phyloP scores from a whole-genome alignment of 1,140 invertebrate genomes.

The Eubasilissa regina region DNA sequence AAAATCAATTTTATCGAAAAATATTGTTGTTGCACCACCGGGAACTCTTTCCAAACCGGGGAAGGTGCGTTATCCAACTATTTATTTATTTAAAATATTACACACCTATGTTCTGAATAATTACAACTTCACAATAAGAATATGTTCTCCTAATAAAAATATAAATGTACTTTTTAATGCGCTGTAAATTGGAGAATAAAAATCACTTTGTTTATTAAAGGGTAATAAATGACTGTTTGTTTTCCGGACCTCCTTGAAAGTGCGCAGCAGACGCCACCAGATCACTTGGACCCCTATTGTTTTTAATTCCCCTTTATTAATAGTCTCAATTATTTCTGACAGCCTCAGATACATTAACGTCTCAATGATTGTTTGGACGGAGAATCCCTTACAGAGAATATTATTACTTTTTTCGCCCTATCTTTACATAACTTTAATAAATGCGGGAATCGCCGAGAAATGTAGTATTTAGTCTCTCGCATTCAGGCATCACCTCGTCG shows the following conservation, averaged over 20 bases:
- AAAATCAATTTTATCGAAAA: too few species aligned
- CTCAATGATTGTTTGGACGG: conserved; percentile 48
- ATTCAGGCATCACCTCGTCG: conserved; percentile 42
- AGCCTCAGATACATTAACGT: conserved; percentile 55
- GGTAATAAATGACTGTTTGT: conserved; percentile 21
- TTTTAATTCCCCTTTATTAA: conserved; percentile 60
- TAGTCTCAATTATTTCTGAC: conserved; percentile 57
- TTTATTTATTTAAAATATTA: too few species aligned
- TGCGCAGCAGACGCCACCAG: conserved; percentile 36
- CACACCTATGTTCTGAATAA: too few species aligned
- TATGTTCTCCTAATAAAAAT: too few species aligned
- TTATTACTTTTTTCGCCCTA: conserved; percentile 17
- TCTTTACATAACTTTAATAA: conserved; percentile 42
- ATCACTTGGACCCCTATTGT: conserved; percentile 54
- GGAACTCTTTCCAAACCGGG: too few species aligned
- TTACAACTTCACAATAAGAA: too few species aligned
- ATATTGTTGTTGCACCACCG: too few species aligned
- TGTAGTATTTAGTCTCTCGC: conserved; percentile 44
- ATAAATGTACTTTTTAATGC: too few species aligned
- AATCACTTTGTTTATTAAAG: conserved; percentile 2
- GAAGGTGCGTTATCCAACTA: too few species aligned
- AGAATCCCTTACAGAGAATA: conserved; percentile 36
- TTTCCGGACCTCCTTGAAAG: neutral
- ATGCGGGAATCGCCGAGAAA: conserved; percentile 37
- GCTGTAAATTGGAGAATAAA: too few species aligned